Conservation (phyloP, 1,140 invertebrate species). For the Drosophila murphyi region DNA sequence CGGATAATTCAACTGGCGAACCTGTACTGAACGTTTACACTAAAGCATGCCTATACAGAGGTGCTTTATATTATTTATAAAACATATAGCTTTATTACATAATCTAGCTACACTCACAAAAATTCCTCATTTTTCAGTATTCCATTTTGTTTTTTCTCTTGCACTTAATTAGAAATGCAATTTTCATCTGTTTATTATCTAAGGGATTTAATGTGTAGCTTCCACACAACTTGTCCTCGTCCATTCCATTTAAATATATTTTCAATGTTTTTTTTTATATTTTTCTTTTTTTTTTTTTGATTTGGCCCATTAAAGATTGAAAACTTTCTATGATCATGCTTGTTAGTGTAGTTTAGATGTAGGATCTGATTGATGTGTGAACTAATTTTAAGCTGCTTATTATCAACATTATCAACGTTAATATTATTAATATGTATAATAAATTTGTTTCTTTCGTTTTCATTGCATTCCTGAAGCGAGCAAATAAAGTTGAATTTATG, state of each 20-base stretch:
- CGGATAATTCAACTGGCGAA: not conserved
- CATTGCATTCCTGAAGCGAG: constrained; percentile 5
- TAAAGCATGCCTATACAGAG: constrained; percentile 1
- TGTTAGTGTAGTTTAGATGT: constrained; percentile 12
- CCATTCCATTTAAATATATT: constrained; percentile 17
- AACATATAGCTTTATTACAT: constrained; percentile 32
- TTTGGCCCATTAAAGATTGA: no score
- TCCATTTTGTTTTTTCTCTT: not conserved
- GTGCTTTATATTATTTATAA: constrained; percentile 35
- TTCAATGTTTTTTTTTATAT: not conserved
- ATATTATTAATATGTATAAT: constrained; percentile 7
- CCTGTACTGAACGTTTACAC: constrained; percentile 15
- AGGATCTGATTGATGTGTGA: constrained; percentile 13
- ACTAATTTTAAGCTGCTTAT: constrained; percentile 8
- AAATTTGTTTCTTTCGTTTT: constrained; percentile 12
- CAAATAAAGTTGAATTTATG: not conserved
- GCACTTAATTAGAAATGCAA: not conserved
- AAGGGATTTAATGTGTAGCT: not conserved
- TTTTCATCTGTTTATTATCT: constrained; percentile 3
- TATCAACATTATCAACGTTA: not conserved
- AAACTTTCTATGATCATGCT: no score
- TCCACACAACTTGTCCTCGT: not conserved
- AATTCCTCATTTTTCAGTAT: constrained; percentile 11
- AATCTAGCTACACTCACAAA: not conserved
- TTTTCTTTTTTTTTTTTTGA: constrained; percentile 8